phyloP scores from a whole-genome alignment of 2,113 vertebrate species.

The Pedetes capensis region DNA sequence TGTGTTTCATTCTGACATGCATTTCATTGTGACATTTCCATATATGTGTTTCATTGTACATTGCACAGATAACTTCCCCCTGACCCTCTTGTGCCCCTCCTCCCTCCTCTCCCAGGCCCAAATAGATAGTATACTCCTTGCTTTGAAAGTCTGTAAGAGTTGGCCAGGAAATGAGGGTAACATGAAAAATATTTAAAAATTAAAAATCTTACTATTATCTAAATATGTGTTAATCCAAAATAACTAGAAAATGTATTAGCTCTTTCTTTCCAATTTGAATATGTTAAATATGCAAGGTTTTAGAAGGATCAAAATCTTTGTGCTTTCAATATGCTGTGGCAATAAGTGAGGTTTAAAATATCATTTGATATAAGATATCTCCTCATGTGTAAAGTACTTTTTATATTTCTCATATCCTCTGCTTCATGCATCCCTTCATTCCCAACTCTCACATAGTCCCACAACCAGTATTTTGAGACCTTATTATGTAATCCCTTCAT shows the following conservation, averaged over 20 bases:
- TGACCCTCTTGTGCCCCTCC: no score
- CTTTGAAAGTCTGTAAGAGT: background rate
- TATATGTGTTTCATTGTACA: no score
- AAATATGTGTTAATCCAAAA: constrained; percentile 8
- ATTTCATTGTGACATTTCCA: no score
- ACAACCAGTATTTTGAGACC: background rate
- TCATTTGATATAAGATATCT: background rate
- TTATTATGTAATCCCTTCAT: background rate
- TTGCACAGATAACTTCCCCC: no score
- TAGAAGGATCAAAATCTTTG: constrained; percentile 14
- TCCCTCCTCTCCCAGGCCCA: no score
- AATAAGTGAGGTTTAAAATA: constrained; percentile 48
- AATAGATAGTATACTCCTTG: background rate
- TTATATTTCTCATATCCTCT: background rate
- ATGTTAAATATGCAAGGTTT: background rate
- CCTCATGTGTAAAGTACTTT: background rate
- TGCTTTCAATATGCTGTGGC: background rate
- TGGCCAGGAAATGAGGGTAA: background rate
- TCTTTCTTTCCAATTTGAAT: constrained; percentile 20
- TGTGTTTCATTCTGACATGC: no score
- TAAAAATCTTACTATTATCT: background rate
- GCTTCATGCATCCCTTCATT: background rate
- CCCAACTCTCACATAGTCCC: background rate
- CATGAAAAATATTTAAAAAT: background rate
- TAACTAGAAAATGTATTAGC: background rate